Percentiles rank a stretch among this genome's conserved stretches.
These are phyloP conservation scores for Simalia tracyae DNA, from an alignment of 2,797 vertebrate genomes.

Conservation along the genomic window DNA sequence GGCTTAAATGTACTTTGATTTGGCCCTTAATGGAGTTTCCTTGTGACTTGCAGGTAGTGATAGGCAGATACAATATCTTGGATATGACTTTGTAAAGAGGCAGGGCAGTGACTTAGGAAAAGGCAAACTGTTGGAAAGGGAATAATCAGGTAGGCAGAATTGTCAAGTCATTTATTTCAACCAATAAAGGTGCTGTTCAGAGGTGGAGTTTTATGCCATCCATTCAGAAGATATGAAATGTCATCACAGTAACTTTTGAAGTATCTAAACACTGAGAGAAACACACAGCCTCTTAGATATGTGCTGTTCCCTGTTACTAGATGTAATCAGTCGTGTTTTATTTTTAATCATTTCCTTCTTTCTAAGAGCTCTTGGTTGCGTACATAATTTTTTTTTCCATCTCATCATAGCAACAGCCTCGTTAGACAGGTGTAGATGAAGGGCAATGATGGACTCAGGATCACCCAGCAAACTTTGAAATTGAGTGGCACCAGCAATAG, in stretches of 20 bases:
- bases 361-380: not conserved
- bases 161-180: not conserved
- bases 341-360: not conserved
- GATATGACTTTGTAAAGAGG: not conserved
- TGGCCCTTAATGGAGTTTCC: not conserved
- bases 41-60: not conserved
- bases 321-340: not conserved
- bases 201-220: not conserved
- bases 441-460: not conserved
- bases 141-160: not conserved
- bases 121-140: not conserved
- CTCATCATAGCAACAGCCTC: not conserved
- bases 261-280: not conserved
- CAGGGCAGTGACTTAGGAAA: not conserved
- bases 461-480: not conserved
- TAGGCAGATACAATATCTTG: not conserved
- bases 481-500: not conserved
- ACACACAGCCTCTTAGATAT: not conserved
- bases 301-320: too few species aligned
- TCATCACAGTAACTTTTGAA: not conserved
- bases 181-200: not conserved
- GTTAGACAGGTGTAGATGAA: not conserved
- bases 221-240: not conserved
- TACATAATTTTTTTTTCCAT: not conserved
- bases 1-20: not conserved